Base-by-base conservation (phyloP, 2,113 vertebrate species). In the Pleuronectes platessa region DNA sequence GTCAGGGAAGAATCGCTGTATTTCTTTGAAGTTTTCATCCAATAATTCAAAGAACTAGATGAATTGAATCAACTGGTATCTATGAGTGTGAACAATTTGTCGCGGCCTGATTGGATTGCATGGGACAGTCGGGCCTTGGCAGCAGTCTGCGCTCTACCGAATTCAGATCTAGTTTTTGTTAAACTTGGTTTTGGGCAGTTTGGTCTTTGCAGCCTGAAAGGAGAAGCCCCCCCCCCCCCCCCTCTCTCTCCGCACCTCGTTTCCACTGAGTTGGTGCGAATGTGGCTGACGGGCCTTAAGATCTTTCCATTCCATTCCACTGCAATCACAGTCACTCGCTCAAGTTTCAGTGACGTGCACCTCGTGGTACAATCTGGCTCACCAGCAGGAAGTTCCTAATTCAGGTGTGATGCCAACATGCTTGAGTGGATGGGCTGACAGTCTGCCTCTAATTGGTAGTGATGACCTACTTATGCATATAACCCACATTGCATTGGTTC, bases 301-400 rank as follows among this genome's bases (percentile, higher is more conserved):
- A 85, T 84, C 76, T 88, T 79, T 56, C 63, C n/a, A n/a, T 84
- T 84, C 86, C 83, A 85, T 89, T 89, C 61, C 76, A 71, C 61
- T 55, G 68, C 49, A 61, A 54, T 77, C 73, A 75, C 59, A 54
- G 67, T 64, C 82, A 76, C 74, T 68, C 53, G 23, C 68, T 67
- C 60, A n/a, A 42, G 54, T 56, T 62, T 40, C 81, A 68, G 55
- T 80, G 71, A 64, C 59, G 0, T 61, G 71, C 8, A 9, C 61
- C 60, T 64, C 47, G 60, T 60, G 71, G 65, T 71, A 68, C 78
- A 51, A 73, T 78, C 40, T 69, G 77, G 54, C 61, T 76, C 53
- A 49, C 47, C 54, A 67, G 49, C 65, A 65, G 15, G 55, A 65
- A 49, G 59, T 35, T 20, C 71, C 23, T 59, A 40, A 24, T 67